Conservation (phyloP, 2,888 invertebrate genomes). For the Ganaspis brasiliensis region DNA sequence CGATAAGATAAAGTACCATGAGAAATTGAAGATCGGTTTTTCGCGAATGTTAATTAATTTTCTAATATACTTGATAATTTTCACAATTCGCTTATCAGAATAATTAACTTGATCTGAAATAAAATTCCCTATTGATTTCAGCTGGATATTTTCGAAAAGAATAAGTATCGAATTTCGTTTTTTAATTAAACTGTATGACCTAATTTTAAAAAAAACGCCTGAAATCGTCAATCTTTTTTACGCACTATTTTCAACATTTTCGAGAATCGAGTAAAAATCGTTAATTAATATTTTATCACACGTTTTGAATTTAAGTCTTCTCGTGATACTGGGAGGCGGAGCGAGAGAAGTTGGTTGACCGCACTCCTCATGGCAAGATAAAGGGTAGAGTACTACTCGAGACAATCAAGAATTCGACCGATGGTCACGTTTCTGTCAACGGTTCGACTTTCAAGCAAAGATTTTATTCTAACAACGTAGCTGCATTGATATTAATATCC, state of each 20-base stretch:
- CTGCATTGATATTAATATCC: constrained; percentile 37
- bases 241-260: constrained; percentile 25
- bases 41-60: constrained; percentile 23
- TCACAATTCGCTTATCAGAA: neutral
- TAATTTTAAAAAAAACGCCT: no score
- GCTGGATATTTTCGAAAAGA: no score
- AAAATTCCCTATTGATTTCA: no score
- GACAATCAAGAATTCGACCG: constrained; percentile 72
- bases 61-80: neutral
- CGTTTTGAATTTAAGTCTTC: constrained; percentile 70
- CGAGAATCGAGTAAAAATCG: constrained; percentile 44
- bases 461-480: constrained; percentile 44
- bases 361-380: constrained; percentile 65
- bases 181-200: no score
- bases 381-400: constrained; percentile 61
- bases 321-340: constrained; percentile 52
- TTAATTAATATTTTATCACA: constrained; percentile 53
- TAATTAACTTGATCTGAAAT: no score
- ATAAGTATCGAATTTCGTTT: no score
- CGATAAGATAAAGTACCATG: constrained; percentile 75
- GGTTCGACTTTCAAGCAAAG: constrained; percentile 66
- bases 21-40: constrained; percentile 52
- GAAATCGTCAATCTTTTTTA: no score
- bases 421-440: constrained; percentile 71
- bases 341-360: constrained; percentile 74